Percentiles rank a stretch among this genome's conserved stretches.
Evolutionary conservation across 2,797 vertebrate genomes (phyloP).

Genomic region (Petrocephalus sullivani): DNA sequence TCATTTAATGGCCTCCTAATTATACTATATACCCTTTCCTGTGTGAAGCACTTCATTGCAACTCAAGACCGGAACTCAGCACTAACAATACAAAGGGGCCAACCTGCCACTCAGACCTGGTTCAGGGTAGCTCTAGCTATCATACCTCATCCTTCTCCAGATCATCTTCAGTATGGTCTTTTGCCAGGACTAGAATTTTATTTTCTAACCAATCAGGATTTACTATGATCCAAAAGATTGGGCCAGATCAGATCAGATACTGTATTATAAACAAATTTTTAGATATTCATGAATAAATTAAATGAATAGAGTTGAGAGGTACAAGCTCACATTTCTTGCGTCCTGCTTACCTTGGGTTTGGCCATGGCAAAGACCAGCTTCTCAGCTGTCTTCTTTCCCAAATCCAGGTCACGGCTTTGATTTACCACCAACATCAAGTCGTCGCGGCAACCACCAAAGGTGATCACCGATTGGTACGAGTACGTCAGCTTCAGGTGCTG

Average conservation of each 20-base stretch:
- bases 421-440: constrained; percentile 90
- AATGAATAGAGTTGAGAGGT: neutral
- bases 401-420: constrained; percentile 71
- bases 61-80: neutral
- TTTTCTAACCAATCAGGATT: neutral
- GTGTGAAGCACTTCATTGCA: neutral
- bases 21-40: neutral
- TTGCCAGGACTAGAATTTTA: neutral
- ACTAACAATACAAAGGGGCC: neutral
- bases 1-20: neutral
- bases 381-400: constrained; percentile 74
- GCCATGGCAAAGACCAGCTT: constrained; percentile 82
- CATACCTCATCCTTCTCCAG: neutral
- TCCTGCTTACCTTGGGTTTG: constrained; percentile 74
- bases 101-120: neutral
- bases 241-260: neutral
- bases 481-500: constrained; percentile 79
- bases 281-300: neutral
- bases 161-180: neutral
- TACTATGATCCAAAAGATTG: neutral
- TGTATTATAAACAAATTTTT: neutral
- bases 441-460: constrained; percentile 81
- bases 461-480: constrained; percentile 78
- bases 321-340: neutral
- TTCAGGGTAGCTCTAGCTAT: neutral